Conservation (phyloP, 2,888 invertebrate species). For the Buathra laborator region DNA sequence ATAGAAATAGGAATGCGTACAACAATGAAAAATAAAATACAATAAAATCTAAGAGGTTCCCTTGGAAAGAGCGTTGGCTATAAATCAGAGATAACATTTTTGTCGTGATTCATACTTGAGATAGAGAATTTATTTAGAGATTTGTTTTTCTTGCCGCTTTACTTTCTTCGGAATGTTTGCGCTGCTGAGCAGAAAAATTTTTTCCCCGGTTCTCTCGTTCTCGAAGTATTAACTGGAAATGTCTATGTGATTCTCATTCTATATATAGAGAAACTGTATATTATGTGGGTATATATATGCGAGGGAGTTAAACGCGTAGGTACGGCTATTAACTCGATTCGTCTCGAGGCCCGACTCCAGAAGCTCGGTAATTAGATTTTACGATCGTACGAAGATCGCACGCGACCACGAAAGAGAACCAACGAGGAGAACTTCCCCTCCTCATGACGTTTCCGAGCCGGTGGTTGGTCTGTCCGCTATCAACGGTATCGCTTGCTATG, state of each 20-base stretch:
- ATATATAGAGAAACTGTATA: conserved; percentile 5
- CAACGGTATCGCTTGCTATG: background rate
- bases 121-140: conserved; percentile 5
- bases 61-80: conserved; percentile 10
- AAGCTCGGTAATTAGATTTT: conserved; percentile 65
- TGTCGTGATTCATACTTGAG: conserved; percentile 4
- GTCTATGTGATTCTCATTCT: background rate
- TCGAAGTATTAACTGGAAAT: background rate
- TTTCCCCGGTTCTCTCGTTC: conserved; percentile 18
- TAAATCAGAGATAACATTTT: conserved; percentile 34
- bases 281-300: conserved; percentile 13
- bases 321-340: conserved; percentile 62
- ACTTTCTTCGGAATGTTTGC: background rate
- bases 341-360: conserved; percentile 63
- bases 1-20: background rate
- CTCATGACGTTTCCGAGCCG: conserved; percentile 2
- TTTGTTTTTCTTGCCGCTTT: background rate
- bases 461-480: conserved; percentile 5
- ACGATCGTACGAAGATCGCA: conserved; percentile 62
- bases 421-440: conserved; percentile 13
- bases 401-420: conserved; percentile 43
- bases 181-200: conserved; percentile 5
- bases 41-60: conserved; percentile 1
- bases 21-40: background rate
- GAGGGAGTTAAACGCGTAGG: conserved; percentile 39